These are phyloP conservation scores for Agrenia bidenticulata DNA, from an alignment of 2,888 invertebrate species.

Conservation along the genomic window DNA sequence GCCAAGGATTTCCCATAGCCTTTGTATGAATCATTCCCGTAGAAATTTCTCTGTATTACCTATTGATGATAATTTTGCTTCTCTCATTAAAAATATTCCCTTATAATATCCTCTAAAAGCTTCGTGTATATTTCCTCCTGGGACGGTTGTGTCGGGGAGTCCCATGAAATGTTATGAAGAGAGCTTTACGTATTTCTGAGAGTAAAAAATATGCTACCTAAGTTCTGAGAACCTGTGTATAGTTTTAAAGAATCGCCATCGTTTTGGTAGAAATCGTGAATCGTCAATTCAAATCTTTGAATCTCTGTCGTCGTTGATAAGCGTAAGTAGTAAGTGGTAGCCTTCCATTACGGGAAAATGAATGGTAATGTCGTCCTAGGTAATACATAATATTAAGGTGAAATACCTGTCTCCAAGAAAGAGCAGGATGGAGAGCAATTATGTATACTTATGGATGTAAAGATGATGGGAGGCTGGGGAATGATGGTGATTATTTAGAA, in stretches of 20 bases:
- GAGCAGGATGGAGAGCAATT: neutral
- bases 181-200: too few species aligned
- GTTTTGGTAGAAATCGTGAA: constrained; percentile 21
- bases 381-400: neutral
- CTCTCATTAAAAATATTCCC: neutral
- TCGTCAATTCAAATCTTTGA: constrained; percentile 18
- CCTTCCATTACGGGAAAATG: too few species aligned
- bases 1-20: neutral
- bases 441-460: neutral
- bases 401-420: neutral
- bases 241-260: constrained; percentile 12
- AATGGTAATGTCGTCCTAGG: too few species aligned
- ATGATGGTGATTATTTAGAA: neutral
- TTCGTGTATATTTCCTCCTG: too few species aligned
- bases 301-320: too few species aligned
- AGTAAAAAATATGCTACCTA: too few species aligned
- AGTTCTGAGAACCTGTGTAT: too few species aligned
- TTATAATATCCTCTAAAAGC: too few species aligned
- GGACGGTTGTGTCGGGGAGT: too few species aligned
- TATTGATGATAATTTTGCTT: neutral
- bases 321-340: too few species aligned
- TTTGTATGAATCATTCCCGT: neutral
- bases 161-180: too few species aligned
- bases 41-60: neutral
- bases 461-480: neutral